phyloP scores from a whole-genome alignment of 2,797 vertebrate genomes.

The Pseudochirops corinnae region DNA sequence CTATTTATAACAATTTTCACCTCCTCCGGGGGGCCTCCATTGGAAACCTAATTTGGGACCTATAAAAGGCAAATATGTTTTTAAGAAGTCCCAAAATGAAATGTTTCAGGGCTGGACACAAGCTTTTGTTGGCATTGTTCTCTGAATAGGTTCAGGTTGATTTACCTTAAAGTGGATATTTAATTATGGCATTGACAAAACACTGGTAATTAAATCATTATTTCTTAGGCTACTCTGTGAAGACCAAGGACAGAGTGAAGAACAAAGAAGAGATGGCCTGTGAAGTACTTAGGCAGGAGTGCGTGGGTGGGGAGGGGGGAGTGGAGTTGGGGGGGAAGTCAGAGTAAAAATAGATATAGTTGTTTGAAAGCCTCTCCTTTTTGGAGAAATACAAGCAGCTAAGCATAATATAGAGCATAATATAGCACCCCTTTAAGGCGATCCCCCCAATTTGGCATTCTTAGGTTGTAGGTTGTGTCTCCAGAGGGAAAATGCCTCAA shows the following conservation, averaged over 20 bases:
- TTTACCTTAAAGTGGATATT: slow-evolving; percentile 67
- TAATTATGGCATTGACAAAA: slow-evolving; percentile 77
- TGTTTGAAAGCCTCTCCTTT: background rate
- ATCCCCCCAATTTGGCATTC: background rate
- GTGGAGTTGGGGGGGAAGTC: background rate
- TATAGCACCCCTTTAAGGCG: background rate
- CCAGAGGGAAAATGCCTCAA: background rate
- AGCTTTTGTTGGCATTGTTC: slow-evolving; percentile 32
- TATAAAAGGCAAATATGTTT: slow-evolving; percentile 49
- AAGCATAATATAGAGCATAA: background rate
- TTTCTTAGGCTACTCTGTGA: slow-evolving; percentile 56
- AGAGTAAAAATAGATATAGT: background rate
- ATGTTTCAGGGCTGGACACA: slow-evolving; percentile 28
- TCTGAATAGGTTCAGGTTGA: slow-evolving; percentile 61
- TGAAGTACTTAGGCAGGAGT: slow-evolving; percentile 3
- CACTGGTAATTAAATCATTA: slow-evolving; percentile 69
- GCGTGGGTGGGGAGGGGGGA: background rate
- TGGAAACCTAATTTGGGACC: slow-evolving; percentile 79
- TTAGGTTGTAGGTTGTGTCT: background rate
- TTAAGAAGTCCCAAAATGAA: slow-evolving; percentile 65
- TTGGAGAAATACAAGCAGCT: background rate
- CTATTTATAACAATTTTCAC: slow-evolving; percentile 82
- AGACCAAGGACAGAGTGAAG: slow-evolving; percentile 71
- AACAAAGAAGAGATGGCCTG: slow-evolving; percentile 19
- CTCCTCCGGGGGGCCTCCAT: slow-evolving; percentile 71